phyloP scores from a whole-genome alignment of 2,113 vertebrate genomes.

The Scopus umbretta region DNA sequence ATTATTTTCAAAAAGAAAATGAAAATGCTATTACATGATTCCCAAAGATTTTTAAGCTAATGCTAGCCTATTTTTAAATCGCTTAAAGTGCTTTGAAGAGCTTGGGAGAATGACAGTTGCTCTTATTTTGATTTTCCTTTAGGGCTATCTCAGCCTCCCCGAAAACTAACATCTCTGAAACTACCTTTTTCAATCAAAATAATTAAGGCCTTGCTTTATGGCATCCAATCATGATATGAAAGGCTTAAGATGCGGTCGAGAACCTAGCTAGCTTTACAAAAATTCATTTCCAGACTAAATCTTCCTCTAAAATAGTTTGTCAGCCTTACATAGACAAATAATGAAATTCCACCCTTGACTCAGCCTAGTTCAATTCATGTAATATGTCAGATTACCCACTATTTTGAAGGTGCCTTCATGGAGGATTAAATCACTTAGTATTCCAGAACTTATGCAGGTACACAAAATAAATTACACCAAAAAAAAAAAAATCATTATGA shows the following conservation, averaged over 20 bases:
- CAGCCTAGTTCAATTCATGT: conserved; percentile 34
- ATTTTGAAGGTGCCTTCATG: conserved; percentile 1
- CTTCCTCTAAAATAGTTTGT: conserved; percentile 18
- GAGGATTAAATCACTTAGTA: conserved; percentile 1
- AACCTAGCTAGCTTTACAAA: background rate
- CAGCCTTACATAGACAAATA: conserved; percentile 21
- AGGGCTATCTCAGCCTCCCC: background rate
- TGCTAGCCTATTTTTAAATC: background rate
- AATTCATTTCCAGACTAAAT: conserved; percentile 8
- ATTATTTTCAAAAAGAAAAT: background rate
- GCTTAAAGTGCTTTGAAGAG: background rate
- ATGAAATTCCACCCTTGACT: conserved; percentile 45
- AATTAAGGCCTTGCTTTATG: conserved; percentile 22
- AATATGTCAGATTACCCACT: conserved; percentile 34
- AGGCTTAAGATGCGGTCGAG: background rate
- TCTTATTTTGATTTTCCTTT: conserved; percentile 27
- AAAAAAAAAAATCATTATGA: background rate
- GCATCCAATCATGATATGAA: background rate
- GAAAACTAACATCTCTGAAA: background rate
- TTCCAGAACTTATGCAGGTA: background rate
- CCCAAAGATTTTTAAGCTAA: background rate
- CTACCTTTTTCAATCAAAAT: conserved; percentile 31
- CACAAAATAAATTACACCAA: background rate
- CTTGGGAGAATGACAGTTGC: background rate
- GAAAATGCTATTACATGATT: background rate